phyloP scores from a whole-genome alignment of 2,888 invertebrate genomes.

The Rugalucina vietnamica region DNA sequence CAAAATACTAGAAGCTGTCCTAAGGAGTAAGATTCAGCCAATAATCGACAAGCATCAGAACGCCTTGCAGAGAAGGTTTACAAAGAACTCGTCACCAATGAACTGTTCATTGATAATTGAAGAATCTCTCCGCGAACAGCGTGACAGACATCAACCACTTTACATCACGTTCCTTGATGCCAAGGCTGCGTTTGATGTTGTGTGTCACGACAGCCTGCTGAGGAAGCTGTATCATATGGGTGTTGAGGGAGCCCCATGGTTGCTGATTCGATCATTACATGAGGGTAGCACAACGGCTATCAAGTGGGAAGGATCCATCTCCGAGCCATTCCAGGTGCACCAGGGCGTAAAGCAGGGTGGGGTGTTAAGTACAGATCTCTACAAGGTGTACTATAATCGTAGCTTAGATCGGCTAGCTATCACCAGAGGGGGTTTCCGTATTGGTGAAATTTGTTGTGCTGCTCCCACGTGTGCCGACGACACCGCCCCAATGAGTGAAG shows the following conservation, averaged over 20 bases:
- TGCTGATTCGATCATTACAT: not conserved
- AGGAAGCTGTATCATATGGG: not conserved
- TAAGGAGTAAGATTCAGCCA: too few relatives aligned
- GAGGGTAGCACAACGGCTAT: not conserved
- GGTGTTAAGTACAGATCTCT: not conserved
- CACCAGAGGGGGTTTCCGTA: not conserved
- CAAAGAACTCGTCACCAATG: constrained; percentile 18
- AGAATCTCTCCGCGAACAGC: not conserved
- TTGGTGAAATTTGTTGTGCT: not conserved
- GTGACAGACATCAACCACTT: not conserved
- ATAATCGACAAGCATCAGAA: too few relatives aligned
- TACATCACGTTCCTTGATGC: not conserved
- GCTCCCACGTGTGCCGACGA: not conserved
- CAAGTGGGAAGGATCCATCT: not conserved
- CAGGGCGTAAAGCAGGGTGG: constrained; percentile 4
- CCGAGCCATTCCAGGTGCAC: not conserved
- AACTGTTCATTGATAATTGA: constrained; percentile 16
- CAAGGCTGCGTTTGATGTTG: not conserved
- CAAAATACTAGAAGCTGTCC: too few relatives aligned
- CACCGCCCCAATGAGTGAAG: not conserved
- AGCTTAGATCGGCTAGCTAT: not conserved
- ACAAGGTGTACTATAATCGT: not conserved
- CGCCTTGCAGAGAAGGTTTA: too few relatives aligned
- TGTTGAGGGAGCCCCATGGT: not conserved
- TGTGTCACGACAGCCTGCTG: not conserved